phyloP scores from a whole-genome alignment of 2,113 vertebrate genomes.

The Oncorhynchus masou region DNA sequence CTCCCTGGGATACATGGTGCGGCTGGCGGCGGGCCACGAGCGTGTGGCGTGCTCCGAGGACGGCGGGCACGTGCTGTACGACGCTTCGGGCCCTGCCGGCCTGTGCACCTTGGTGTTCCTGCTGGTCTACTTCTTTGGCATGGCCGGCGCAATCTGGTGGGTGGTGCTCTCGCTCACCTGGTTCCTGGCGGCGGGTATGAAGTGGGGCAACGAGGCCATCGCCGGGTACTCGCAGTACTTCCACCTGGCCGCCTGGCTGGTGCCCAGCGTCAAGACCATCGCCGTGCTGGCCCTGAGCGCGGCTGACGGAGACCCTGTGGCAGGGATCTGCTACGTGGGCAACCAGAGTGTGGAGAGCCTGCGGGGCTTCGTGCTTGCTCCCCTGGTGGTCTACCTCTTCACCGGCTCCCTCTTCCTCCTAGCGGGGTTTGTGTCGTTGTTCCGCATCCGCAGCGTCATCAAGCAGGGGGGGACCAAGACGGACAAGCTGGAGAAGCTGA shows the following conservation, averaged over 20 bases:
- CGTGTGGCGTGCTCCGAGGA: slow-evolving; percentile 77
- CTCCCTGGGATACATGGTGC: slow-evolving; percentile 83
- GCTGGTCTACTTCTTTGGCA: slow-evolving; percentile 86
- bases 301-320: slow-evolving; percentile 83
- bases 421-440: slow-evolving; percentile 83
- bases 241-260: slow-evolving; percentile 87
- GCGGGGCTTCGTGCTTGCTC: slow-evolving; percentile 84
- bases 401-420: slow-evolving; percentile 85
- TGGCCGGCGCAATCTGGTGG: slow-evolving; percentile 93
- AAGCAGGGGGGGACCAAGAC: slow-evolving; percentile 89
- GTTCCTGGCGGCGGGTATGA: slow-evolving; percentile 87
- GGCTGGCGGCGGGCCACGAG: slow-evolving; percentile 81
- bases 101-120: slow-evolving; percentile 87
- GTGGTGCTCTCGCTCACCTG: slow-evolving; percentile 88
- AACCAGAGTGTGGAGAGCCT: slow-evolving; percentile 86
- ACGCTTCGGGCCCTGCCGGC: slow-evolving; percentile 81
- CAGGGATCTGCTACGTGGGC: slow-evolving; percentile 86
- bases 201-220: slow-evolving; percentile 89
- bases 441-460: slow-evolving; percentile 86
- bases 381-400: slow-evolving; percentile 84
- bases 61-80: slow-evolving; percentile 82
- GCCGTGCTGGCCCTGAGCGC: slow-evolving; percentile 83
- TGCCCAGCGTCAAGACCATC: slow-evolving; percentile 84
- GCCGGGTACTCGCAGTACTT: slow-evolving; percentile 87
- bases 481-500: slow-evolving; percentile 89